These are phyloP conservation scores for Ormyrus pomaceus DNA, from an alignment of 2,888 invertebrate species.

Conservation along the genomic window DNA sequence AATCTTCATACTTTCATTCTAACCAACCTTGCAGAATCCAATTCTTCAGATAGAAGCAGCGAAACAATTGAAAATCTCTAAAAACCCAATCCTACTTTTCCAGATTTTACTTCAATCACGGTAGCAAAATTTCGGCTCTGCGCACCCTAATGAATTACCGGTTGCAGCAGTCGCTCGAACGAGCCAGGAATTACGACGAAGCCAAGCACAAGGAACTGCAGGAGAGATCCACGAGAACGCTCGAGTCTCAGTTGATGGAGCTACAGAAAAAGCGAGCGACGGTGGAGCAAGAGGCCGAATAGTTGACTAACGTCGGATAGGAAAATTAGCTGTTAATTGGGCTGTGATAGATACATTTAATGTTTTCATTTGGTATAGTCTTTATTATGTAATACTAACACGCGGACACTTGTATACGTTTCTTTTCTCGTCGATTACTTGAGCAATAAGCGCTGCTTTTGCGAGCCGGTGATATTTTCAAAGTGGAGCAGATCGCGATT, in stretches of 20 bases:
- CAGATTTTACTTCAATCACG: conserved; percentile 60
- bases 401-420: not conserved
- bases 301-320: not conserved
- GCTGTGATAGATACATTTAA: conserved; percentile 20
- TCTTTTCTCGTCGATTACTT: not conserved
- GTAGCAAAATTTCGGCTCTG: conserved; percentile 55
- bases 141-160: conserved; percentile 53
- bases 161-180: conserved; percentile 54
- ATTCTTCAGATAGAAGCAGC: too few species aligned
- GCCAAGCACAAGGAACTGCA: conserved; percentile 58
- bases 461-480: not conserved
- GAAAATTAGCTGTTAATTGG: conserved; percentile 12
- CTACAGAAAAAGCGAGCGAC: not conserved
- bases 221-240: conserved; percentile 56
- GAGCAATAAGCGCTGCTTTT: not conserved
- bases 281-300: not conserved
- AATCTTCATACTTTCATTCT: too few species aligned
- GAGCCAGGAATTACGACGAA: conserved; percentile 58
- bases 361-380: not conserved
- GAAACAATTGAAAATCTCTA: too few species aligned
- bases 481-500: not conserved
- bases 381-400: conserved; percentile 24
- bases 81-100: conserved; percentile 31
- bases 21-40: too few species aligned
- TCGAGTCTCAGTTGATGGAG: conserved; percentile 24